phyloP scores from a whole-genome alignment of 2,797 vertebrate genomes.

The Siniperca obscura region DNA sequence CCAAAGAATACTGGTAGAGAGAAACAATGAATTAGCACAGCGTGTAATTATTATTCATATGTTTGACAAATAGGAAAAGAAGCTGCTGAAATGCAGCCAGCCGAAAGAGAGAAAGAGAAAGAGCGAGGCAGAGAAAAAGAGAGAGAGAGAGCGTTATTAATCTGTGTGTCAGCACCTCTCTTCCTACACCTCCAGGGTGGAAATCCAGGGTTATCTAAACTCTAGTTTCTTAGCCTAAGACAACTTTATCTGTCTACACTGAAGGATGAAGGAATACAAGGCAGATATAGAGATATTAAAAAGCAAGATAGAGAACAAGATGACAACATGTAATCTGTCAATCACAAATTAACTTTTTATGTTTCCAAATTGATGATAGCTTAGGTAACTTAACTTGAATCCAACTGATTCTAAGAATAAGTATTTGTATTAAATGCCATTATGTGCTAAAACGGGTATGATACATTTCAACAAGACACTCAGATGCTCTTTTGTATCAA shows the following conservation, averaged over 20 bases:
- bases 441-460: not conserved
- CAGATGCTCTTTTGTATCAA: not conserved
- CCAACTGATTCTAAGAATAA: not conserved
- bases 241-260: constrained; percentile 55
- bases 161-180: constrained; percentile 70
- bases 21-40: constrained; percentile 77
- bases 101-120: constrained; percentile 39
- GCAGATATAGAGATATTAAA: not conserved
- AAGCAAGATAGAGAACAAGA: constrained; percentile 14
- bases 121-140: not conserved
- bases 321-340: constrained; percentile 24
- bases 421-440: not conserved
- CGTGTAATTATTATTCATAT: constrained; percentile 82
- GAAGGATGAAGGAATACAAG: constrained; percentile 41
- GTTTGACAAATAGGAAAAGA: constrained; percentile 74
- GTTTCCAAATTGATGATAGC: not conserved
- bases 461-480: constrained; percentile 17
- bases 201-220: constrained; percentile 67
- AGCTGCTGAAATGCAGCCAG: constrained; percentile 69
- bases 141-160: constrained; percentile 63
- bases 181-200: constrained; percentile 41
- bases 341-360: constrained; percentile 11
- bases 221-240: constrained; percentile 56
- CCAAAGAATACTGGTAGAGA: constrained; percentile 65
- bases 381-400: not conserved